A percentile compares a stretch with the other conserved stretches of the same genome.
Conservation (phyloP, 2,113 vertebrate genomes). For the Pitta sordida region DNA sequence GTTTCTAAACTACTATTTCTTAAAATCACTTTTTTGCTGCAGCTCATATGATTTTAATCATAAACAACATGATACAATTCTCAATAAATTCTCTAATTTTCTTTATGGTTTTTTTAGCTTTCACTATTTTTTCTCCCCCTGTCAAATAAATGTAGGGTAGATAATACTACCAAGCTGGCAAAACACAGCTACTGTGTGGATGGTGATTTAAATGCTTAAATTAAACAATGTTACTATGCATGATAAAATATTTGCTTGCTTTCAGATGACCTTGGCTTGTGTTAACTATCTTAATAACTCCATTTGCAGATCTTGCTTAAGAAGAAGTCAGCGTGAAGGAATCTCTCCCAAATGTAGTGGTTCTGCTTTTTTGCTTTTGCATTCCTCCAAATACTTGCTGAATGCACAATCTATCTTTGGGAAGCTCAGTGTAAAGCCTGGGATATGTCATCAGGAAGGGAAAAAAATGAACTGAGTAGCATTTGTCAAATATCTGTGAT, state of each 20-base stretch:
- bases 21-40: not conserved
- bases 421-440: conserved; percentile 42
- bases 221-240: not conserved
- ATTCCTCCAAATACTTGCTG: conserved; percentile 28
- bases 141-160: not conserved
- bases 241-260: not conserved
- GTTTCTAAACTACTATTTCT: not conserved
- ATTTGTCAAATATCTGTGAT: conserved; percentile 56
- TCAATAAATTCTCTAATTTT: not conserved
- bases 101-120: not conserved
- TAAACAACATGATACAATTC: not conserved
- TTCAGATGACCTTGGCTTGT: not conserved
- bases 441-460: conserved; percentile 50
- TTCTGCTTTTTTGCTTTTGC: conserved; percentile 36
- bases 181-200: not conserved
- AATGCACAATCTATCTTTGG: conserved; percentile 24
- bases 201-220: not conserved
- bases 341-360: not conserved
- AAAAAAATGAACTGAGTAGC: conserved; percentile 54
- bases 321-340: not conserved
- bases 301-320: conserved; percentile 17
- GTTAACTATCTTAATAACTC: not conserved
- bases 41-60: not conserved
- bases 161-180: not conserved
- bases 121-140: not conserved